Evolutionary conservation across 1,140 invertebrate genomes (phyloP).

Genomic region (Hermetia illucens): DNA sequence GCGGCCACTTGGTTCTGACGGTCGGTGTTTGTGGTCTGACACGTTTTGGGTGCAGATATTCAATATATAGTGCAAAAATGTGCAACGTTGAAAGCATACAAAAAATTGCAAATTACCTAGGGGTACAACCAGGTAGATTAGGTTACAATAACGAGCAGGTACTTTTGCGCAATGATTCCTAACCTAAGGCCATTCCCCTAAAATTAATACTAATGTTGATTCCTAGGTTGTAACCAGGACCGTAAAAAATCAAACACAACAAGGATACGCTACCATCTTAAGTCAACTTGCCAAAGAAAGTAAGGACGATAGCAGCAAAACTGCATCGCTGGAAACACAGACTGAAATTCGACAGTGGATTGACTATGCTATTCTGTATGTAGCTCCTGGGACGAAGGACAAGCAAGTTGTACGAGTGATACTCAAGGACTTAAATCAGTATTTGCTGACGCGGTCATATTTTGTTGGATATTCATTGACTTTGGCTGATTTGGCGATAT

Average conservation of each 20-base stretch:
- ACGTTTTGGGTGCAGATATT: no score
- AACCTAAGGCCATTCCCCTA: not conserved
- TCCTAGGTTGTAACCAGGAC: conserved; percentile 22
- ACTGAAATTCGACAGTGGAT: conserved; percentile 34
- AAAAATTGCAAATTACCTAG: conserved; percentile 24
- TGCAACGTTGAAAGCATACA: conserved; percentile 23
- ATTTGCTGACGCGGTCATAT: conserved; percentile 36
- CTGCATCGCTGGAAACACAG: conserved; percentile 14
- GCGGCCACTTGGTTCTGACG: no score
- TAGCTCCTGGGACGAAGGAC: conserved; percentile 33
- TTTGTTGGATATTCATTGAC: conserved; percentile 39
- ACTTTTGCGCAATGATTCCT: not conserved
- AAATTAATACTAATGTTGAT: not conserved
- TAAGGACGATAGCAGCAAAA: conserved; percentile 22
- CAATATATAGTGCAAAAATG: no score
- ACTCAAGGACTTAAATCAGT: conserved; percentile 35
- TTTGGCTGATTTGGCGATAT: conserved; percentile 41
- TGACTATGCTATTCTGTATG: conserved; percentile 35
- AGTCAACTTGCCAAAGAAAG: conserved; percentile 30
- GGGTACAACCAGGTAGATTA: conserved; percentile 17
- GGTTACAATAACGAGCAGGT: conserved; percentile 23
- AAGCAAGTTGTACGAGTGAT: conserved; percentile 18
- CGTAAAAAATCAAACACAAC: conserved; percentile 20
- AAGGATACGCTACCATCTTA: conserved; percentile 37
- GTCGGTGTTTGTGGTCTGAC: no score